Conservation (phyloP, 2,888 invertebrate species). For the Tortrix viridana region DNA sequence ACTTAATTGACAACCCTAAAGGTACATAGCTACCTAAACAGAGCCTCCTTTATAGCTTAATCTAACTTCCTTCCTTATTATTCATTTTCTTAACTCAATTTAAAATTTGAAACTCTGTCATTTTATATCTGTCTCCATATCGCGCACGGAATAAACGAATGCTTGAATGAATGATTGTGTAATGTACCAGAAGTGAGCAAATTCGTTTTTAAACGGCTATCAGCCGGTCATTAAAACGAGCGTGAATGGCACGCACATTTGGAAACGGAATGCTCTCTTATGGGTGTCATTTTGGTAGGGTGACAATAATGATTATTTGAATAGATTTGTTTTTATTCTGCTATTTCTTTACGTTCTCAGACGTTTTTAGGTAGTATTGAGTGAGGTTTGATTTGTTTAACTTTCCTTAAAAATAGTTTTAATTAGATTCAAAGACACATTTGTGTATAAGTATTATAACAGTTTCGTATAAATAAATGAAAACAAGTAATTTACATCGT, state of each 20-base stretch:
- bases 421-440: no score
- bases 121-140: slow-evolving; percentile 46
- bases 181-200: slow-evolving; percentile 85
- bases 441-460: no score
- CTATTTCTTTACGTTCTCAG: slow-evolving; percentile 31
- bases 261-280: slow-evolving; percentile 50
- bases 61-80: slow-evolving; percentile 15
- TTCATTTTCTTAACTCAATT: slow-evolving; percentile 37
- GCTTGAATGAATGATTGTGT: slow-evolving; percentile 69
- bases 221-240: slow-evolving; percentile 80
- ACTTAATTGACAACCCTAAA: no score
- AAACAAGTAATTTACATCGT: no score
- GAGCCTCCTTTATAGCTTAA: neutral
- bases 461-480: no score
- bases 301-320: slow-evolving; percentile 47
- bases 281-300: slow-evolving; percentile 57
- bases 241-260: slow-evolving; percentile 66
- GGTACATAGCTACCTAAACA: no score
- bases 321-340: neutral
- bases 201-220: slow-evolving; percentile 85
- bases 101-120: slow-evolving; percentile 51
- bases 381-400: no score
- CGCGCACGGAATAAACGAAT: slow-evolving; percentile 33
- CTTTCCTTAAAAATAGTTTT: no score
- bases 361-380: slow-evolving; percentile 12